phyloP scores from a whole-genome alignment of 2,888 invertebrate species.

The Apomyelois bistriatella region DNA sequence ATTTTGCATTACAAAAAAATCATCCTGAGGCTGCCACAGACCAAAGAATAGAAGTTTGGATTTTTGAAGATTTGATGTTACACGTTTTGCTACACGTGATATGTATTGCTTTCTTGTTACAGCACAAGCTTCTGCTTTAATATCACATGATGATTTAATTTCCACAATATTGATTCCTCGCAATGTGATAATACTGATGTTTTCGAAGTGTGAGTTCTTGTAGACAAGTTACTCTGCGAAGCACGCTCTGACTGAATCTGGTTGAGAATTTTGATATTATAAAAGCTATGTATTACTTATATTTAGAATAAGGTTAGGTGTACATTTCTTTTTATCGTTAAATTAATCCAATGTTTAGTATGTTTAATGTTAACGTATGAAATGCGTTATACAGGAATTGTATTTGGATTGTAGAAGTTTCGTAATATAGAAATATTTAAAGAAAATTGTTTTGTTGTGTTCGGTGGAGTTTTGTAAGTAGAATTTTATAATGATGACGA shows the following conservation, averaged over 20 bases:
- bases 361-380: constrained; percentile 18
- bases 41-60: constrained; percentile 10
- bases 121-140: constrained; percentile 21
- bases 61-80: constrained; percentile 17
- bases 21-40: neutral
- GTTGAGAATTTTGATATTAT: constrained; percentile 37
- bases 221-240: constrained; percentile 11
- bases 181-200: constrained; percentile 19
- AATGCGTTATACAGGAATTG: constrained; percentile 25
- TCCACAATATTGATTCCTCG: constrained; percentile 20
- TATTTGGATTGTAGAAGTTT: constrained; percentile 6
- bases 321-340: constrained; percentile 3
- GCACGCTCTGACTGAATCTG: constrained; percentile 39
- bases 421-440: neutral
- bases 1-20: neutral
- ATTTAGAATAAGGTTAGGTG: constrained; percentile 8
- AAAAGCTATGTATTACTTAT: constrained; percentile 8
- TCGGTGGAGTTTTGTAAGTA: constrained; percentile 35
- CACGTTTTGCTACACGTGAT: constrained; percentile 15
- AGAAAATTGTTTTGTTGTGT: constrained; percentile 16
- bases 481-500: constrained; percentile 45
- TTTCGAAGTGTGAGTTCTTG: constrained; percentile 11
- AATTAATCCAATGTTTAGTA: neutral
- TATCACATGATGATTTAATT: constrained; percentile 16
- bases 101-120: constrained; percentile 27